These are phyloP conservation scores for Alaudala cheleensis DNA, from an alignment of 2,113 vertebrate species.

Conservation along the genomic window DNA sequence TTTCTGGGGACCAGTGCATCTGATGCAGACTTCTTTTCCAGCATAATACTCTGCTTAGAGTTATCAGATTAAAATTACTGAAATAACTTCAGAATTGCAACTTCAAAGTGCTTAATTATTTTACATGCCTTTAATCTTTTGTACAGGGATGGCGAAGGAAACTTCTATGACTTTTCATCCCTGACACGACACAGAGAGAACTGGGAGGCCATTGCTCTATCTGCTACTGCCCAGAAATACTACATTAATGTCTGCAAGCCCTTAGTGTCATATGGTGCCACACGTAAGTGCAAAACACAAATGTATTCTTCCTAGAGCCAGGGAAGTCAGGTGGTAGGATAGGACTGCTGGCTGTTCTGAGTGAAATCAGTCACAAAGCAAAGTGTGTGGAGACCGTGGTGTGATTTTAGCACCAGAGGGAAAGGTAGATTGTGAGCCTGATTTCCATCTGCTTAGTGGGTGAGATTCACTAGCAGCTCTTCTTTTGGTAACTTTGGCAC, in stretches of 20 bases:
- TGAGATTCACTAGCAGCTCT: not conserved
- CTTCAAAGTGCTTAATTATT: not conserved
- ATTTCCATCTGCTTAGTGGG: not conserved
- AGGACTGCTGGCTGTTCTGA: not conserved
- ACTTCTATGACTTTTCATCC: slow-evolving; percentile 88
- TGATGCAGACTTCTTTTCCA: not conserved
- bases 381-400: not conserved
- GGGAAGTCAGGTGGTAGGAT: not conserved
- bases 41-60: not conserved
- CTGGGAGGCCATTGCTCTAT: slow-evolving; percentile 80
- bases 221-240: slow-evolving; percentile 68
- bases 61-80: not conserved
- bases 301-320: not conserved
- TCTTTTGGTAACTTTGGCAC: not conserved
- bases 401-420: not conserved
- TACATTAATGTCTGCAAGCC: slow-evolving; percentile 94
- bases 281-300: slow-evolving; percentile 50
- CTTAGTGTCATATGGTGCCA: slow-evolving; percentile 82
- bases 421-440: not conserved
- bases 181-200: slow-evolving; percentile 83
- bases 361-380: not conserved
- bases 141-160: slow-evolving; percentile 81
- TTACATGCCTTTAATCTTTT: not conserved
- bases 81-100: not conserved
- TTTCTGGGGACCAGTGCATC: not conserved